Percentiles rank a stretch among this genome's conserved stretches.
Conservation (phyloP, 1,140 invertebrate species). For the Hyposmocoma kahamanoa region DNA sequence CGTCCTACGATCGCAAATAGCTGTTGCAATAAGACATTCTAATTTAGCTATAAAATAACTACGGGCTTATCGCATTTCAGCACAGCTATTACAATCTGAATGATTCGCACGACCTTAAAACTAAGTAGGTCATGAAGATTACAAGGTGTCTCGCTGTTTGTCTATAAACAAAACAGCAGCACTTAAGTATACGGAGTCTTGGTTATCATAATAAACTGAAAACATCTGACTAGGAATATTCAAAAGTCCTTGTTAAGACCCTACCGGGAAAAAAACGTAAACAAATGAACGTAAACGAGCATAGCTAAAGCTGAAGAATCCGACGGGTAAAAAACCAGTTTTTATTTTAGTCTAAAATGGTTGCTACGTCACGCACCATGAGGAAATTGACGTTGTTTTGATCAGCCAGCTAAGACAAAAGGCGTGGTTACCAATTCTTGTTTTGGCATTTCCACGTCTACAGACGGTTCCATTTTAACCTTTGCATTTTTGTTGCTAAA, state of each 20-base stretch:
- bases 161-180: conserved; percentile 2
- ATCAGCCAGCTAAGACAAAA: too few relatives aligned
- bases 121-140: conserved; percentile 23
- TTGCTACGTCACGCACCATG: background rate
- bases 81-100: conserved; percentile 12
- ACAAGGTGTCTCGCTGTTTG: background rate
- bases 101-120: conserved; percentile 27
- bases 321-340: too few relatives aligned
- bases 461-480: too few relatives aligned
- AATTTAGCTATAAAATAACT: conserved; percentile 9
- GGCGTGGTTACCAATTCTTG: too few relatives aligned
- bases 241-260: conserved; percentile 3
- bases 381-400: background rate
- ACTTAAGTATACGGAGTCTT: too few relatives aligned
- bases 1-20: conserved; percentile 28
- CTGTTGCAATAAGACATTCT: conserved; percentile 34
- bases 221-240: too few relatives aligned
- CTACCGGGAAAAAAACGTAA: conserved; percentile 46
- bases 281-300: conserved; percentile 44
- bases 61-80: conserved; percentile 7
- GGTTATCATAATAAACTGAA: too few relatives aligned
- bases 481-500: too few relatives aligned
- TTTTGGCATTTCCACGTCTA: too few relatives aligned
- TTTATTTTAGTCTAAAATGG: conserved; percentile 17
- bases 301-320: conserved; percentile 45